Evolutionary conservation across 2,113 vertebrate species (phyloP).

Genomic region (Cygnus atratus): DNA sequence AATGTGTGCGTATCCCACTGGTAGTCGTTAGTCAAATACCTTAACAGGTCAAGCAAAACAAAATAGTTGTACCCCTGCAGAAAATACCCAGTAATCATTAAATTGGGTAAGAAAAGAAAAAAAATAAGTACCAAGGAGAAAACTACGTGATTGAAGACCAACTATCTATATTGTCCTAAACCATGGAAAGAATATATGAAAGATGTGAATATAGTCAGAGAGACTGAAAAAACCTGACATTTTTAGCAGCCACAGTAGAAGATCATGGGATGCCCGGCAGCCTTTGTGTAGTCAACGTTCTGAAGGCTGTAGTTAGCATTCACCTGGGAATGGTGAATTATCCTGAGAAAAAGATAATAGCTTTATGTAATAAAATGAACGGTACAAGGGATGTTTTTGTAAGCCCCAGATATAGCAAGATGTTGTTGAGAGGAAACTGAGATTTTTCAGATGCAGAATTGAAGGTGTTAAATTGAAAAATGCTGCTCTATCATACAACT

Average conservation of each 20-base stretch:
- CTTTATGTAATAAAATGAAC: not conserved
- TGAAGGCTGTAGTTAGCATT: not conserved
- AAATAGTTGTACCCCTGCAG: not conserved
- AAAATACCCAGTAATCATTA: not conserved
- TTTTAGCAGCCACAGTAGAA: not conserved
- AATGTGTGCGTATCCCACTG: accelerated
- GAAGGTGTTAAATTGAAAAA: not conserved
- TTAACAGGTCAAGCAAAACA: not conserved
- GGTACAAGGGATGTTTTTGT: not conserved
- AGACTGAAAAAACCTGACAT: not conserved
- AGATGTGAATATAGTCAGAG: not conserved
- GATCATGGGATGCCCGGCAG: not conserved
- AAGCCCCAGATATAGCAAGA: not conserved
- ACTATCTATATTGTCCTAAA: not conserved
- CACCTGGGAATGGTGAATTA: not conserved
- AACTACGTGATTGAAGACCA: not conserved
- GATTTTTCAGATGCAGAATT: not conserved
- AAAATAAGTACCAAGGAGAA: not conserved
- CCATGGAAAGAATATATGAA: not conserved
- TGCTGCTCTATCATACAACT: not conserved
- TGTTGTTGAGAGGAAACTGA: not conserved
- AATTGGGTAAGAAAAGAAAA: not conserved
- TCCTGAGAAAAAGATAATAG: not conserved
- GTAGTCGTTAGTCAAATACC: accelerated
- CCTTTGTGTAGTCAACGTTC: accelerated